Evolutionary conservation across 2,888 invertebrate genomes (phyloP).

Genomic region (Troides aeacus): DNA sequence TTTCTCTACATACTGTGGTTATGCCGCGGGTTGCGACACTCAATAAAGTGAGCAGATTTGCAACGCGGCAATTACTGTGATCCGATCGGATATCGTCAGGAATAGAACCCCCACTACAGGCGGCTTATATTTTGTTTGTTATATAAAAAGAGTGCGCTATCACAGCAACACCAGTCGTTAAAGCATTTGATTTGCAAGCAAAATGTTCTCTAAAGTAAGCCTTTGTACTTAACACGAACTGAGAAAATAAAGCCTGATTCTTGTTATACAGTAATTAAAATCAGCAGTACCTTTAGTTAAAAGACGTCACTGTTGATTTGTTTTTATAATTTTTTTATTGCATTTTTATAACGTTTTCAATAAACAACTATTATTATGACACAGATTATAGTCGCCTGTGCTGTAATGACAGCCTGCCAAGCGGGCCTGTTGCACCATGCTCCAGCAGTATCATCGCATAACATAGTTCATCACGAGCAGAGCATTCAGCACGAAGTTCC

Average conservation of each 20-base stretch:
- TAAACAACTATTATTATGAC: slow-evolving; percentile 31
- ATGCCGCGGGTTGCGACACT: slow-evolving; percentile 67
- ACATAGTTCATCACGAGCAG: slow-evolving; percentile 68
- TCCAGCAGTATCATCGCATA: slow-evolving; percentile 74
- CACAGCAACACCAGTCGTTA: slow-evolving; percentile 67
- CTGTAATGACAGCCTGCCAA: slow-evolving; percentile 62
- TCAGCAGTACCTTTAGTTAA: neutral
- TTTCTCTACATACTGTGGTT: slow-evolving; percentile 64
- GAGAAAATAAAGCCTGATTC: neutral
- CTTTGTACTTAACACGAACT: neutral
- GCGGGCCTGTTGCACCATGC: slow-evolving; percentile 69
- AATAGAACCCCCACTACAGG: slow-evolving; percentile 63
- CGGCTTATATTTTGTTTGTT: slow-evolving; percentile 72
- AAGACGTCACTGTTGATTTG: neutral
- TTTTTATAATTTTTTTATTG: slow-evolving; percentile 1
- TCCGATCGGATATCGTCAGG: slow-evolving; percentile 75
- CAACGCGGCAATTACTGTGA: slow-evolving; percentile 73
- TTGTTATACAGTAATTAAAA: neutral
- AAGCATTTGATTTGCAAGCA: slow-evolving; percentile 69
- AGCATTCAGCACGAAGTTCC: slow-evolving; percentile 60
- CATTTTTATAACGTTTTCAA: neutral
- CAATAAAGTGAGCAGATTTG: slow-evolving; percentile 72
- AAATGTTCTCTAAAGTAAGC: slow-evolving; percentile 78
- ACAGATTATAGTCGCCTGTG: slow-evolving; percentile 60
- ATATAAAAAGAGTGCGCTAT: slow-evolving; percentile 76